Percentiles rank a stretch among this genome's conserved stretches.
These are phyloP conservation scores for Neoaliturus tenellus DNA, from an alignment of 2,888 invertebrate genomes.

Conservation along the genomic window DNA sequence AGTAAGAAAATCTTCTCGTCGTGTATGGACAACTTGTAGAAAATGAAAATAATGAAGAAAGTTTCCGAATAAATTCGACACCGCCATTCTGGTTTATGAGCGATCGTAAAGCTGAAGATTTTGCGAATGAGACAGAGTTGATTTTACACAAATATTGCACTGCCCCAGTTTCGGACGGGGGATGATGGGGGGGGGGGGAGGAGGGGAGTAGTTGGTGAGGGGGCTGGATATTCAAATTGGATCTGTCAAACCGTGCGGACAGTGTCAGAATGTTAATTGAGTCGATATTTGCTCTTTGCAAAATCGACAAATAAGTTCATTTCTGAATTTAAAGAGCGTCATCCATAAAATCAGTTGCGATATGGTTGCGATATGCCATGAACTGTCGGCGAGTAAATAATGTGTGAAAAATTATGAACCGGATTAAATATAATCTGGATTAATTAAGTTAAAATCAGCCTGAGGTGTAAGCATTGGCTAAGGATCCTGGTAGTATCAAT, in stretches of 20 bases:
- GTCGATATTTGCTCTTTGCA: not conserved
- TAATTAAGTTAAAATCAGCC: no score
- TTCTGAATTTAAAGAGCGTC: not conserved
- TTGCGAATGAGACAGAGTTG: constrained; percentile 2
- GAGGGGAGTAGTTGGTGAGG: not conserved
- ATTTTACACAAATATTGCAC: not conserved
- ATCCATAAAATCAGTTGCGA: no score
- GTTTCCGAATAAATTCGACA: not conserved
- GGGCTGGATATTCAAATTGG: not conserved
- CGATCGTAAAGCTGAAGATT: not conserved
- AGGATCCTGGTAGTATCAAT: no score
- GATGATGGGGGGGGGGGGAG: not conserved
- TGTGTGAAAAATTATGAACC: no score
- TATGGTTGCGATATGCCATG: no score
- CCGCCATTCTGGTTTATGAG: not conserved
- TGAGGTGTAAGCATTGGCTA: no score
- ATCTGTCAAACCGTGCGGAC: not conserved
- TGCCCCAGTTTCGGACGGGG: not conserved
- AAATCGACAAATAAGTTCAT: not conserved
- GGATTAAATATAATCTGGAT: no score
- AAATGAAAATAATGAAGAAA: not conserved
- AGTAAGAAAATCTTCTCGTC: not conserved
- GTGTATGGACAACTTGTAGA: not conserved
- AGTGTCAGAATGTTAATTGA: not conserved
- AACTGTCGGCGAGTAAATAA: no score